These are phyloP conservation scores for Drosophila subquinaria DNA, from an alignment of 2,888 invertebrate species.

Conservation along the genomic window DNA sequence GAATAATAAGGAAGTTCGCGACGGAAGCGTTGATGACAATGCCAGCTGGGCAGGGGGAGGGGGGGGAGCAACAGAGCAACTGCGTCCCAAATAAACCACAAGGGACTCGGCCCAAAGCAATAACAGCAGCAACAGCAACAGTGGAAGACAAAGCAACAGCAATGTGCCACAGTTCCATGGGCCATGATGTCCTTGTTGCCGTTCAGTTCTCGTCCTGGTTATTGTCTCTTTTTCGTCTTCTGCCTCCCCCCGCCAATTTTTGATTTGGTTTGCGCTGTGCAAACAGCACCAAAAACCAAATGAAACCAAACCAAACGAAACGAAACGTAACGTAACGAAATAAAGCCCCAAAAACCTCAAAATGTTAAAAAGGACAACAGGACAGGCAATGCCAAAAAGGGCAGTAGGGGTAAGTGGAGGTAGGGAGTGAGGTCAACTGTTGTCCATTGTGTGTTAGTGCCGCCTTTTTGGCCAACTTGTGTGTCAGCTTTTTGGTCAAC, in stretches of 20 bases:
- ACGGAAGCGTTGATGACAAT: slow-evolving; percentile 79
- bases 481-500: slow-evolving; percentile 57
- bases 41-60: slow-evolving; percentile 5
- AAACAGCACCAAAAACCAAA: slow-evolving; percentile 56
- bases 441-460: slow-evolving; percentile 27
- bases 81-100: slow-evolving; percentile 52
- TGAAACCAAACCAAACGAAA: slow-evolving; percentile 68
- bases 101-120: slow-evolving; percentile 45
- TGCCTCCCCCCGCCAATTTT: slow-evolving; percentile 23
- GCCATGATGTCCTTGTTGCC: slow-evolving; percentile 66
- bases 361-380: slow-evolving; percentile 76
- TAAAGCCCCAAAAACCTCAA: slow-evolving; percentile 73
- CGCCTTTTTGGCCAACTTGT: slow-evolving; percentile 52
- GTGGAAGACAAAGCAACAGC: slow-evolving; percentile 35
- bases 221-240: slow-evolving; percentile 6
- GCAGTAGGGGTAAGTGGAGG: neutral
- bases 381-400: neutral
- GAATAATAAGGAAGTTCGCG: slow-evolving; percentile 78
- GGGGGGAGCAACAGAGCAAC: slow-evolving; percentile 12
- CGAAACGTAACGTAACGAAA: slow-evolving; percentile 76
- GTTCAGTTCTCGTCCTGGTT: slow-evolving; percentile 40
- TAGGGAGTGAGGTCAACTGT: neutral
- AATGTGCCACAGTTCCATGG: slow-evolving; percentile 63
- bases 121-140: slow-evolving; percentile 24
- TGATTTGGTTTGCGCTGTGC: slow-evolving; percentile 71